Conservation (phyloP, 2,888 invertebrate species). For the Meloe dianella region DNA sequence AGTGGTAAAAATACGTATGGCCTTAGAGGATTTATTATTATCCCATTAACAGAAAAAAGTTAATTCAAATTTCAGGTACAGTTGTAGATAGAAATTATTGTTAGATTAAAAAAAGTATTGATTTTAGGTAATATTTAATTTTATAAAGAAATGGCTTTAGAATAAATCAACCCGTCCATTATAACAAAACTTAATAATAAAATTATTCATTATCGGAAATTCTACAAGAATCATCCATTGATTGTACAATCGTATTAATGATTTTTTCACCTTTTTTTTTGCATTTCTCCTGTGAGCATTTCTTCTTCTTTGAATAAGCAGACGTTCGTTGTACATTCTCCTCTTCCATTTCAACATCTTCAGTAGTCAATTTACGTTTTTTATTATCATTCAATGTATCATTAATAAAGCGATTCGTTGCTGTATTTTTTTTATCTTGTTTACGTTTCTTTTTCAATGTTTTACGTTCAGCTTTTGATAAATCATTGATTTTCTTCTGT, state of each 20-base stretch:
- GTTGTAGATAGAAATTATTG: too few relatives aligned
- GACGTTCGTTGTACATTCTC: slow-evolving; percentile 34
- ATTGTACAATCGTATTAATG: slow-evolving; percentile 49
- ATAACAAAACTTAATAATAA: neutral
- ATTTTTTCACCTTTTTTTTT: slow-evolving; percentile 36
- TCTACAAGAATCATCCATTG: slow-evolving; percentile 51
- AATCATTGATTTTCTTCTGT: slow-evolving; percentile 47
- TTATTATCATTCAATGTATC: slow-evolving; percentile 43
- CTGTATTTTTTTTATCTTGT: slow-evolving; percentile 40
- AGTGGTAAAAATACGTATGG: too few relatives aligned
- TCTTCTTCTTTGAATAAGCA: slow-evolving; percentile 41
- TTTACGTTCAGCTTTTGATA: slow-evolving; percentile 52
- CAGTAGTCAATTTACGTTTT: slow-evolving; percentile 46
- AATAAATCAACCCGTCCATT: neutral
- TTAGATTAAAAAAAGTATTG: too few relatives aligned
- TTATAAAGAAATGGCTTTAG: neutral
- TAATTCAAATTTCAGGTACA: too few relatives aligned
- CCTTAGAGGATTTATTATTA: too few relatives aligned
- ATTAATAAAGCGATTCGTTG: slow-evolving; percentile 41
- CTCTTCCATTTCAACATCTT: slow-evolving; percentile 40
- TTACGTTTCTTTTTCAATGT: slow-evolving; percentile 52
- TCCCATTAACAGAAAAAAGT: too few relatives aligned
- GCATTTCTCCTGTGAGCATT: slow-evolving; percentile 35
- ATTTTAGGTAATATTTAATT: slow-evolving; percentile 1
- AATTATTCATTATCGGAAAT: slow-evolving; percentile 50